Evolutionary conservation across 2,113 vertebrate genomes (phyloP).

Genomic region (Dipodomys merriami): DNA sequence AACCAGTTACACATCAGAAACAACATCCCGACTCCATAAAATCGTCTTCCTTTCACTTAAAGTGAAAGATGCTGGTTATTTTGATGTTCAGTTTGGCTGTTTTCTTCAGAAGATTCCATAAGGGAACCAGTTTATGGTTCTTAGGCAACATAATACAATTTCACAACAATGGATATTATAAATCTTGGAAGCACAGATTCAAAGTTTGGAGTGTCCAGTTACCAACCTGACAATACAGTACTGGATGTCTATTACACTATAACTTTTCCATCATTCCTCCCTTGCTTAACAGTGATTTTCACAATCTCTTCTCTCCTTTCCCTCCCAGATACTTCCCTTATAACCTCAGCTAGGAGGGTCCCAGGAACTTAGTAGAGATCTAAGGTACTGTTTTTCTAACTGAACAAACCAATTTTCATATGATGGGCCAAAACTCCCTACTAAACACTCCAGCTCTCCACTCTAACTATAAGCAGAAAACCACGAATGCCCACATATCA

Average conservation of each 20-base stretch:
- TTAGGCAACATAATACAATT: neutral
- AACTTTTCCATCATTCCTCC: neutral
- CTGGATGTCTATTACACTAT: accelerated
- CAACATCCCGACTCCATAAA: neutral
- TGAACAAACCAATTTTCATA: too few species aligned
- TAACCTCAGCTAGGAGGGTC: neutral
- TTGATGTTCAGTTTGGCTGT: too few species aligned
- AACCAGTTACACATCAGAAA: neutral
- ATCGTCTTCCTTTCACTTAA: neutral
- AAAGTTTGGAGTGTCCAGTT: too few species aligned
- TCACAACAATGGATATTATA: neutral
- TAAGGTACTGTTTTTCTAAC: too few species aligned
- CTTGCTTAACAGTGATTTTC: too few species aligned
- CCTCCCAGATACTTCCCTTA: neutral
- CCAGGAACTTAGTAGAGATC: neutral
- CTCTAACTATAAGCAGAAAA: too few species aligned
- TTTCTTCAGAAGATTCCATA: too few species aligned
- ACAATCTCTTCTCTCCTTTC: neutral
- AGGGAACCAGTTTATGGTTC: neutral
- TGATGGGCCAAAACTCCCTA: too few species aligned
- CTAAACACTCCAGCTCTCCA: too few species aligned
- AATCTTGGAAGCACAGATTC: neutral
- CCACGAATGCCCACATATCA: too few species aligned
- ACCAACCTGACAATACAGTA: neutral
- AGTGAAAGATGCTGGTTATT: neutral